Conservation (phyloP, 2,797 vertebrate genomes). For the Sphenodon punctatus region DNA sequence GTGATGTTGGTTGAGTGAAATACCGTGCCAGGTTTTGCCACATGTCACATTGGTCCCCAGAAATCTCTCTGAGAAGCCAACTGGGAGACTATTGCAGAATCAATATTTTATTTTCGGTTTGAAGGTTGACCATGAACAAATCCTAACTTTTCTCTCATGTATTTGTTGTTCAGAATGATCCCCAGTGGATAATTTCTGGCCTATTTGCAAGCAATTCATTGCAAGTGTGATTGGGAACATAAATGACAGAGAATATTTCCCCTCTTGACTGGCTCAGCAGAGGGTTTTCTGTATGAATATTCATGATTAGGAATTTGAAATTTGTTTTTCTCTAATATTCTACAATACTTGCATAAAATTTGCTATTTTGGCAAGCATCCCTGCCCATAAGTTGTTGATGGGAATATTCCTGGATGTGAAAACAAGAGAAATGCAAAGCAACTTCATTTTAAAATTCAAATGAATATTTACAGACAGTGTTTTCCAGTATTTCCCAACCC, state of each 20-base stretch:
- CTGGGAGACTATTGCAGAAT: slow-evolving; percentile 34
- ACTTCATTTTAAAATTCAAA: slow-evolving; percentile 40
- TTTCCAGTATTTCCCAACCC: slow-evolving; percentile 45
- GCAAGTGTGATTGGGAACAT: slow-evolving; percentile 28
- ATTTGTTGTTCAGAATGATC: slow-evolving; percentile 45
- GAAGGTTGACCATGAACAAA: slow-evolving; percentile 29
- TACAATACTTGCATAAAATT: slow-evolving; percentile 31
- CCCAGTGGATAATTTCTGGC: slow-evolving; percentile 23
- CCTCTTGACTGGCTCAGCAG: slow-evolving; percentile 45
- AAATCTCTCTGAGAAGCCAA: slow-evolving; percentile 28
- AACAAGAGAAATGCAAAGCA: slow-evolving; percentile 48
- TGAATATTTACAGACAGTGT: slow-evolving; percentile 54
- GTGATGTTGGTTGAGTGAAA: too few relatives aligned
- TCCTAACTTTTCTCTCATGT: slow-evolving; percentile 13
- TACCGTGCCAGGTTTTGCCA: too few relatives aligned
- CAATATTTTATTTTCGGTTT: slow-evolving; percentile 31
- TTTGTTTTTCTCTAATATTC: slow-evolving; percentile 32
- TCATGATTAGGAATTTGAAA: slow-evolving; percentile 54
- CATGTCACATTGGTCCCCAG: slow-evolving; percentile 28
- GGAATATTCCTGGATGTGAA: slow-evolving; percentile 23
- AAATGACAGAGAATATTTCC: slow-evolving; percentile 26
- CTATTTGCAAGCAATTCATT: slow-evolving; percentile 31
- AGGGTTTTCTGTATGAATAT: slow-evolving; percentile 50
- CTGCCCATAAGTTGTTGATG: slow-evolving; percentile 19
- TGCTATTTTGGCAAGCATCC: slow-evolving; percentile 45